Evolutionary conservation across 2,797 vertebrate species (phyloP), one percentile per base, ranked within the genome.

Genomic region (Sciurus vulgaris): DNA sequence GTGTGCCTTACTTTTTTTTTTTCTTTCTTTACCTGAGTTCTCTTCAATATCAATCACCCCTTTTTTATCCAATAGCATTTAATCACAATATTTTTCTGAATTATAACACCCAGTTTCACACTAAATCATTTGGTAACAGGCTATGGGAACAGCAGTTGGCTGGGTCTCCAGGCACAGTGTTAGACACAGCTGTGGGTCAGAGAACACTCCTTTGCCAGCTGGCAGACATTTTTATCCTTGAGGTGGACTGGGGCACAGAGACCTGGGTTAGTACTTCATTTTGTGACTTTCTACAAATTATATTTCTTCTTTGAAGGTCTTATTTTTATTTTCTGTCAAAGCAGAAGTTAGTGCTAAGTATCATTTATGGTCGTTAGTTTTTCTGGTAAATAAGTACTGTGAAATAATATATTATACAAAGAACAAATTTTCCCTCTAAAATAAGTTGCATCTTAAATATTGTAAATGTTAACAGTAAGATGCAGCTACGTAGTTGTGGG

Each of bases 381-480:
- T 90, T 87, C 47, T 93, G n/a, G 86, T n/a, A 69, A 95, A n/a
- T 74, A 51, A 86, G 41, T 72, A 59, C 28, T 92, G 22, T 59
- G 22, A 47, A 85, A 89, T 89, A 78, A 41, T 88, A 73, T 86
- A 69, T 47, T 73, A 13, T 76, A 82, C 24, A 76, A 84, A 87
- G 51, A 56, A 78, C 28, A 91, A 47, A 38, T n/a, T 65, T 73
- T 2, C 14, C 41, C 24, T 61, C 13, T 86, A 54, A 67, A 93
- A 81, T 76, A n/a, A 70, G 38, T 5, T 7, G 44, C 20, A 44
- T 88, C 56, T 15, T 86, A 28, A 41, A 41, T 74, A 88, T 85
- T 70, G 20, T 86, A 33, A 41, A 41, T 74, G 85, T 49, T 56
- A 82, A 59, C 10, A 67, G 63, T 61, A n/a, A 41, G 41, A 41